Percentiles rank a stretch among this genome's conserved stretches.
Evolutionary conservation across 2,797 vertebrate species (phyloP).

Genomic region (Cephalopachus bancanus): DNA sequence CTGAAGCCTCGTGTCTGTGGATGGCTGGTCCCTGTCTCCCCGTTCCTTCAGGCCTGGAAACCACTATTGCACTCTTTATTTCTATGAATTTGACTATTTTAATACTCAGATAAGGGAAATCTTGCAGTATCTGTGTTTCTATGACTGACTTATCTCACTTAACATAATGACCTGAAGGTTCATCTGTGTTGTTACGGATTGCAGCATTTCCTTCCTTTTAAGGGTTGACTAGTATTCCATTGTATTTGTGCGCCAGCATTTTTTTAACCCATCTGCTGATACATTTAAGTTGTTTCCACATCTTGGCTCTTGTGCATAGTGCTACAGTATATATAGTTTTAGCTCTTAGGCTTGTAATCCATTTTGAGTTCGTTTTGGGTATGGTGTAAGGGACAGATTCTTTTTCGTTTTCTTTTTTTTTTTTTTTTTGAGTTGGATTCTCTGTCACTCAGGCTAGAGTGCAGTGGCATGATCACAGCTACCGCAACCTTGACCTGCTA

Average conservation of each 20-base stretch:
- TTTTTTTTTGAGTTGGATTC: no score
- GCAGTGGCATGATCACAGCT: no score
- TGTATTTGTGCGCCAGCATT: background rate
- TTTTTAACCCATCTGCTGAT: background rate
- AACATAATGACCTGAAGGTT: background rate
- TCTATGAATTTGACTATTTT: background rate
- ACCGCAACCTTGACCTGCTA: no score
- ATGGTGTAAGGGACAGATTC: background rate
- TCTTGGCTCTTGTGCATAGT: background rate
- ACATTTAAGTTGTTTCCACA: background rate
- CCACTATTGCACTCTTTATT: background rate
- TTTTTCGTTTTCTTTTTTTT: no score
- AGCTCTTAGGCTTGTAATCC: background rate
- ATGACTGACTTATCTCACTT: background rate
- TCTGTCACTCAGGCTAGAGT: no score
- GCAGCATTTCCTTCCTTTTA: background rate
- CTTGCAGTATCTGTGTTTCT: background rate
- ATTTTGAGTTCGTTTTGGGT: conserved; percentile 11
- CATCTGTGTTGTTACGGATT: background rate
- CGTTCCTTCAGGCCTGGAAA: background rate
- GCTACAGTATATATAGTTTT: background rate
- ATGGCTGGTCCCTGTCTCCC: background rate
- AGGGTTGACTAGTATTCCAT: background rate
- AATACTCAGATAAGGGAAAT: background rate
- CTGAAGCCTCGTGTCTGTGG: background rate